Evolutionary conservation across 2,888 invertebrate genomes (phyloP).

Genomic region (Drosophila subquinaria): DNA sequence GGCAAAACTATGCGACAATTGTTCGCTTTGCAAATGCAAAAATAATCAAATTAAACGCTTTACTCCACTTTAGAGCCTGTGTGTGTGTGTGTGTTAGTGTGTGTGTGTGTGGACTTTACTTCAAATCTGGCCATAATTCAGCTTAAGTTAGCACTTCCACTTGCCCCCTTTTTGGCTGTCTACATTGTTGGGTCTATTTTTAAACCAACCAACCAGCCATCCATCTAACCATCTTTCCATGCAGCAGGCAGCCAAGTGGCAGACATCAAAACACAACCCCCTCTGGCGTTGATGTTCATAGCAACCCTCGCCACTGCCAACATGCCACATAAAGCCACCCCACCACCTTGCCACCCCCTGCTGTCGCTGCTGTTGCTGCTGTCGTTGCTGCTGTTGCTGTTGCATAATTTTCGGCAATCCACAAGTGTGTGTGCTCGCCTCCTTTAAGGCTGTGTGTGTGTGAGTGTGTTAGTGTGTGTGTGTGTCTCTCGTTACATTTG

Average conservation of each 20-base stretch:
- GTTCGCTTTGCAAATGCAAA: slow-evolving; percentile 48
- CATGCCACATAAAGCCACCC: not conserved
- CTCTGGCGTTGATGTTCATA: slow-evolving; percentile 25
- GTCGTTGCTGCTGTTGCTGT: slow-evolving; percentile 56
- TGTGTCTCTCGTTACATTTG: slow-evolving; percentile 47
- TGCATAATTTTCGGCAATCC: slow-evolving; percentile 82
- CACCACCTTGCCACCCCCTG: slow-evolving; percentile 1
- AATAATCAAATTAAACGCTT: slow-evolving; percentile 75
- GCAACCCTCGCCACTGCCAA: slow-evolving; percentile 44
- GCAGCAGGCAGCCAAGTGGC: slow-evolving; percentile 69
- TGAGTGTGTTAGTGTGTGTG: not conserved
- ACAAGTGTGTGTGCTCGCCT: slow-evolving; percentile 83
- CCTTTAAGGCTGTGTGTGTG: slow-evolving; percentile 51
- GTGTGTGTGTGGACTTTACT: slow-evolving; percentile 21
- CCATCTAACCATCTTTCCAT: not conserved
- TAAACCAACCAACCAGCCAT: slow-evolving; percentile 18
- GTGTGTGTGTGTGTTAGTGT: slow-evolving; percentile 5
- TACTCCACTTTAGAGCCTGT: not conserved
- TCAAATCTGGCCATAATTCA: slow-evolving; percentile 53
- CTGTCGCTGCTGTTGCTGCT: slow-evolving; percentile 10
- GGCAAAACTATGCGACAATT: slow-evolving; percentile 53
- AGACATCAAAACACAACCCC: slow-evolving; percentile 75
- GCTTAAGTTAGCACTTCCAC: slow-evolving; percentile 33
- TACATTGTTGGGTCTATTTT: slow-evolving; percentile 42
- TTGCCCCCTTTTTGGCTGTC: not conserved